A percentile compares a stretch with the other conserved stretches of the same genome.
These are phyloP conservation scores for Colletes latitarsis DNA, from an alignment of 1,140 invertebrate species.

Conservation along the genomic window DNA sequence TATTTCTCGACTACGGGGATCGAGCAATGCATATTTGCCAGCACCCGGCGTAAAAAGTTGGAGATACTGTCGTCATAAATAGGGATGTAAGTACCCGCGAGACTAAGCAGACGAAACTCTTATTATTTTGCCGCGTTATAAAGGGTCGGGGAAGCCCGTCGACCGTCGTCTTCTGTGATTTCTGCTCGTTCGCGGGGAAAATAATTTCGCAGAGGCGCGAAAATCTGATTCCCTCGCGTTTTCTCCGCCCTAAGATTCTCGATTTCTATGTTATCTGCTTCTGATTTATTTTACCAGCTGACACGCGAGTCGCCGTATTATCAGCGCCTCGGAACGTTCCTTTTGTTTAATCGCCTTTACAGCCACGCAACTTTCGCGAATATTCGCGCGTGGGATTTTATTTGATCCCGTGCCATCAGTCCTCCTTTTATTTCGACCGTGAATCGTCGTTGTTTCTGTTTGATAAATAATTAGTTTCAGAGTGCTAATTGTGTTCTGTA, in stretches of 20 bases:
- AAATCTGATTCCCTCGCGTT: constrained; percentile 35
- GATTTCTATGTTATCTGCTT: not conserved
- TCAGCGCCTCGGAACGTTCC: not conserved
- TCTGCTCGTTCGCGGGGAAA: constrained; percentile 23
- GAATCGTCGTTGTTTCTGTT: too few species aligned
- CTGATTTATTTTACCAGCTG: constrained; percentile 1
- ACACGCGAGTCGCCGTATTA: not conserved
- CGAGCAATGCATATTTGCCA: constrained; percentile 55
- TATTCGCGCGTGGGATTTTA: too few species aligned
- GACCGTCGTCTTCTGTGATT: constrained; percentile 33
- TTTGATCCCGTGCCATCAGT: too few species aligned
- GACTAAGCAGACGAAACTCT: constrained; percentile 55
- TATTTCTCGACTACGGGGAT: constrained; percentile 40
- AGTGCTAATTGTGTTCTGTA: too few species aligned
- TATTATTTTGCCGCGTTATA: constrained; percentile 58
- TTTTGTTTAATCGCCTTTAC: not conserved
- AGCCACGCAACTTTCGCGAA: too few species aligned
- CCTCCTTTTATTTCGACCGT: too few species aligned
- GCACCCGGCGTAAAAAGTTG: constrained; percentile 52
- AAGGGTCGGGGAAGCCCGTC: not conserved
- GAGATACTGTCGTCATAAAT: constrained; percentile 61
- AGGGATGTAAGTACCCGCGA: constrained; percentile 48
- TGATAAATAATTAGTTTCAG: too few species aligned
- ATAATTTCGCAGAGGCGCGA: constrained; percentile 49
- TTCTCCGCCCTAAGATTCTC: not conserved